Conservation (phyloP, 2,113 vertebrate species). For the Panthera uncia region DNA sequence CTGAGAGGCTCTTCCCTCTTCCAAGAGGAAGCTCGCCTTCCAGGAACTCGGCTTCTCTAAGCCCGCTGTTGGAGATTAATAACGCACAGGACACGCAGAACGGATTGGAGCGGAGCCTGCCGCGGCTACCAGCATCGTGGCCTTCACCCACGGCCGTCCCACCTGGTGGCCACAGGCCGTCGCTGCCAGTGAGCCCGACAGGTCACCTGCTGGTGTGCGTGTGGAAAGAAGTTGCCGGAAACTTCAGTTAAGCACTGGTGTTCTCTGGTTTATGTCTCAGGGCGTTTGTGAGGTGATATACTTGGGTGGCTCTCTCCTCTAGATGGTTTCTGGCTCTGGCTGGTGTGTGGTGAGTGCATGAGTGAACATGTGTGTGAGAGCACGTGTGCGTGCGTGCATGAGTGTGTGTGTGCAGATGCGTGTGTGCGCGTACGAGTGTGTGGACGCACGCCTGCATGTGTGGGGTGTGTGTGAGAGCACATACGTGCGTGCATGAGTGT, state of each 20-base stretch:
- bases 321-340: not conserved
- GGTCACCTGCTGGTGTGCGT: rapidly evolving
- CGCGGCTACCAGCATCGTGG: conserved; percentile 63
- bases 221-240: not conserved
- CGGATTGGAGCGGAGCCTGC: conserved; percentile 77
- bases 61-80: conserved; percentile 83
- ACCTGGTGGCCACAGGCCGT: not conserved
- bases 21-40: conserved; percentile 81
- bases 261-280: rapidly evolving
- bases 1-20: conserved; percentile 79
- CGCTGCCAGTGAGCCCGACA: not conserved
- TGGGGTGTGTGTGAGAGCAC: not conserved
- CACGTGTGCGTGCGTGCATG: too few relatives aligned
- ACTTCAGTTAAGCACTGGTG: not conserved
- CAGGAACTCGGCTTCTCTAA: conserved; percentile 81
- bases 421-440: too few relatives aligned
- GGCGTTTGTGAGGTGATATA: rapidly evolving
- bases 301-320: too few relatives aligned
- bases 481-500: rapidly evolving
- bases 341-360: not conserved
- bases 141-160: not conserved
- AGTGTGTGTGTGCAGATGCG: not conserved
- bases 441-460: rapidly evolving
- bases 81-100: conserved; percentile 78
- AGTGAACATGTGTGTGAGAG: not conserved